phyloP scores from a whole-genome alignment of 2,797 vertebrate species.

The Microtus obscurus region DNA sequence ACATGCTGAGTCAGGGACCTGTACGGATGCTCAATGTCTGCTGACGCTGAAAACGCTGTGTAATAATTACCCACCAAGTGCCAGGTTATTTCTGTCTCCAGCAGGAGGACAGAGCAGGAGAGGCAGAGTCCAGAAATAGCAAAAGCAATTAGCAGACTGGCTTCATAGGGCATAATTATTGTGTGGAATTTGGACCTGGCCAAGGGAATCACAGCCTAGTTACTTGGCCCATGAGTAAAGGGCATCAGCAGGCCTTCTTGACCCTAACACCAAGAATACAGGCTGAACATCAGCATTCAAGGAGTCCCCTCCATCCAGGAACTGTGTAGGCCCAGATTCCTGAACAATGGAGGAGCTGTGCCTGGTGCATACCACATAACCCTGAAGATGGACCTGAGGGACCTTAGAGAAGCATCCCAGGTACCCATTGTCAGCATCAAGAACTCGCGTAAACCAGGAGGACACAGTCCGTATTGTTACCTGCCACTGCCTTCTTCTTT shows the following conservation, averaged over 20 bases:
- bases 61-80: slow-evolving; percentile 64
- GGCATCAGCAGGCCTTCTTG: rapidly evolving
- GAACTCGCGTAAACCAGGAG: not conserved
- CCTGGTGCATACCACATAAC: rapidly evolving
- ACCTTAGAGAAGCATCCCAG: not conserved
- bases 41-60: not conserved
- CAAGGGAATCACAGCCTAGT: slow-evolving; percentile 60
- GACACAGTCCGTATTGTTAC: not conserved
- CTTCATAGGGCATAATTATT: slow-evolving; percentile 61
- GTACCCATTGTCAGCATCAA: not conserved
- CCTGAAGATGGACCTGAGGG: no score
- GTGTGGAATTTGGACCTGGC: not conserved
- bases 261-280: not conserved
- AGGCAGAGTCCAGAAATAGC: slow-evolving; percentile 78
- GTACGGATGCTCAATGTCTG: not conserved
- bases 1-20: slow-evolving; percentile 58
- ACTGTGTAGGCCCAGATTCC: not conserved
- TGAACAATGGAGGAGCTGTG: not conserved
- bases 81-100: slow-evolving; percentile 79
- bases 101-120: slow-evolving; percentile 70
- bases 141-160: slow-evolving; percentile 73
- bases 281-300: no score
- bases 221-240: not conserved
- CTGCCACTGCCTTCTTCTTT: not conserved
- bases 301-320: not conserved